Evolutionary conservation across 2,113 vertebrate species (phyloP), one percentile per base, ranked within the genome.

Genomic region (Numenius arquata): DNA sequence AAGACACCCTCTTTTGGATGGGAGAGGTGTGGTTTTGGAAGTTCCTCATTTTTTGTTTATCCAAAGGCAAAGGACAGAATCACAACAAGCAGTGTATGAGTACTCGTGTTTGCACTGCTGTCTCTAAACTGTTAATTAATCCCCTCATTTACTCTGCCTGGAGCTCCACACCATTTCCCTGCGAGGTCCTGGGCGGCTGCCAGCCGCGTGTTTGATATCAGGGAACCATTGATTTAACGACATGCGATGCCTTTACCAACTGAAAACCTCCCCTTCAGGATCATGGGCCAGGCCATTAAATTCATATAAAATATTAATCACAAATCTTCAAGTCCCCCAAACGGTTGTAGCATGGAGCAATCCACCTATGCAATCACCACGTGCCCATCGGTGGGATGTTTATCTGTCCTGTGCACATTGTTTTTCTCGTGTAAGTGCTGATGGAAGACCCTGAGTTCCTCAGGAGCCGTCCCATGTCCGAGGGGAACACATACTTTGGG

Each of bases 1-100:
- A 25, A 27, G 50, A 12, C 3, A 5, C 3, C 0, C 0, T 3
- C 8, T 59, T 71, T 38, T 18, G 1, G 22, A 7, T 0, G 5
- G 41, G 30, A 30, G 27, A 32, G n/a, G 41, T 26, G 41, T 11
- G 70, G 3, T 12, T 78, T 38, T 32, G 61, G 66, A 30, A 32
- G 32, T 4, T 58, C 13, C 15, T 72, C 30, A n/a, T 22, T 74
- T 29, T 22, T 15, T n/a, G 36, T 45, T 93, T 79, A 72, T 80
- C 59, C 21, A n/a, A 85, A 96, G 83, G 80, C 79, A 91, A 85
- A 95, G 73, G 78, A 43, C 91, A 52, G 56, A 34, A 26, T 21
- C 22, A 32, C 62, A 32, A 56, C 14, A 13, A 48, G 75, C 52
- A n/a, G 3, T 52, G 71, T 21, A 27, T 25, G 95, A 66, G 84